A percentile compares a stretch with the other conserved stretches of the same genome.
Evolutionary conservation across 2,888 invertebrate species (phyloP).

Genomic region (Amphipyra berbera): DNA sequence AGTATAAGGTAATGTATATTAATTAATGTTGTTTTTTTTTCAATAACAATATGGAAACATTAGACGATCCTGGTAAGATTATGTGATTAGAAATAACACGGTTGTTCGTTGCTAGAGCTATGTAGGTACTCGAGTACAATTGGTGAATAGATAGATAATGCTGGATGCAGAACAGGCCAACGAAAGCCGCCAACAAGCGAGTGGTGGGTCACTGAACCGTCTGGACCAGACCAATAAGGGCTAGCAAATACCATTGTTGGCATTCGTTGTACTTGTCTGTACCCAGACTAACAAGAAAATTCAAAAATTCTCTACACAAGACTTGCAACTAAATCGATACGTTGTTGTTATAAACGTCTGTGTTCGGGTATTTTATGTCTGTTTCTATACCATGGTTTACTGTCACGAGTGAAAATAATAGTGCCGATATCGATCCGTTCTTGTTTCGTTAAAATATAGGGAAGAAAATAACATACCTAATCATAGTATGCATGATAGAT

Average conservation of each 20-base stretch:
- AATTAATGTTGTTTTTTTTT: slow-evolving; percentile 83
- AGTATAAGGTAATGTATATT: slow-evolving; percentile 63
- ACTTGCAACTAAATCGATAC: slow-evolving; percentile 72
- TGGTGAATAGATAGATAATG: slow-evolving; percentile 58
- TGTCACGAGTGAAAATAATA: slow-evolving; percentile 10
- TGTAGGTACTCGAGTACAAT: slow-evolving; percentile 66
- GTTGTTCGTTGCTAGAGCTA: slow-evolving; percentile 67
- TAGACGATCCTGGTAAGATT: slow-evolving; percentile 88
- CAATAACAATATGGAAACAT: slow-evolving; percentile 85
- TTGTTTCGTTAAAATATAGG: slow-evolving; percentile 9
- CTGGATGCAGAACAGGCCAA: slow-evolving; percentile 13
- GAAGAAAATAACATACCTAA: neutral
- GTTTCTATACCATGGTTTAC: slow-evolving; percentile 64
- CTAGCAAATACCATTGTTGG: neutral
- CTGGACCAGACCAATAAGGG: slow-evolving; percentile 4
- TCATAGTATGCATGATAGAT: neutral
- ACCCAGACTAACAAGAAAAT: slow-evolving; percentile 6
- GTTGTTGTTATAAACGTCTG: slow-evolving; percentile 50
- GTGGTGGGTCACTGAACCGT: slow-evolving; percentile 1
- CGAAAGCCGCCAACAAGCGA: slow-evolving; percentile 7
- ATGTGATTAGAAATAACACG: slow-evolving; percentile 65
- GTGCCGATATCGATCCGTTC: slow-evolving; percentile 31
- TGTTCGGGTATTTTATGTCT: slow-evolving; percentile 49
- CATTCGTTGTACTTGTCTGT: slow-evolving; percentile 14
- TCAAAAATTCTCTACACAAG: slow-evolving; percentile 43